Percentiles rank a stretch among this genome's conserved stretches.
These are phyloP conservation scores for Thamnophis elegans DNA, from an alignment of 2,797 vertebrate genomes.

Conservation along the genomic window DNA sequence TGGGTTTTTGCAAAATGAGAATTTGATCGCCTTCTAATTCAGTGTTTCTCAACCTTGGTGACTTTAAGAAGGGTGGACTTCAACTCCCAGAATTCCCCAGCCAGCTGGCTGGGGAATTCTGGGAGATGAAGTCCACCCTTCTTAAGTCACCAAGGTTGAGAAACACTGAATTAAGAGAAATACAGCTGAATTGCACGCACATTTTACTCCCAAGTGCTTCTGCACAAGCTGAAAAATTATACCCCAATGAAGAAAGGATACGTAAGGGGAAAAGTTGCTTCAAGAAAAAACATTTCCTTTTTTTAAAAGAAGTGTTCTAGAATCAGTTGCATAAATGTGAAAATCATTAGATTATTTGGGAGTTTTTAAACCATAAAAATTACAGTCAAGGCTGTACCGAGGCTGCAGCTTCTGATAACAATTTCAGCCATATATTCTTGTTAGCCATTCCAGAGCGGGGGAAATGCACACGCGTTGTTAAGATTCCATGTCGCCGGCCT, in stretches of 20 bases:
- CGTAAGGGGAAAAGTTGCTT: background rate
- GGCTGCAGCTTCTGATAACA: too few relatives aligned
- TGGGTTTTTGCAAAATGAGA: too few relatives aligned
- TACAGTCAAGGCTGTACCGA: too few relatives aligned
- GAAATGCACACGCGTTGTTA: background rate
- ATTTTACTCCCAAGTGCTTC: background rate
- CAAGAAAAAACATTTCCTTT: background rate
- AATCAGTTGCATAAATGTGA: background rate
- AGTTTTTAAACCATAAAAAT: background rate
- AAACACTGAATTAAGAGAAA: background rate
- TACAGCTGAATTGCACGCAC: background rate
- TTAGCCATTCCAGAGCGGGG: background rate
- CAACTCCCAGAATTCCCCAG: background rate
- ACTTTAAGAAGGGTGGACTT: background rate
- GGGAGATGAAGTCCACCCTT: too few relatives aligned
- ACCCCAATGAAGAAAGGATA: too few relatives aligned
- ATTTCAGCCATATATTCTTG: background rate
- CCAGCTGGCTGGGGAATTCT: too few relatives aligned
- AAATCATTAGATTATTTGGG: too few relatives aligned
- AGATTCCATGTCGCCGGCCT: background rate
- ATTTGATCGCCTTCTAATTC: too few relatives aligned
- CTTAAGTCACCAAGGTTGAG: too few relatives aligned
- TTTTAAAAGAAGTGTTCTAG: background rate
- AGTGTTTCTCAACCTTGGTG: background rate
- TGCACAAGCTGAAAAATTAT: background rate